Evolutionary conservation across 2,888 invertebrate species (phyloP).

Genomic region (Polydrusus tereticollis): DNA sequence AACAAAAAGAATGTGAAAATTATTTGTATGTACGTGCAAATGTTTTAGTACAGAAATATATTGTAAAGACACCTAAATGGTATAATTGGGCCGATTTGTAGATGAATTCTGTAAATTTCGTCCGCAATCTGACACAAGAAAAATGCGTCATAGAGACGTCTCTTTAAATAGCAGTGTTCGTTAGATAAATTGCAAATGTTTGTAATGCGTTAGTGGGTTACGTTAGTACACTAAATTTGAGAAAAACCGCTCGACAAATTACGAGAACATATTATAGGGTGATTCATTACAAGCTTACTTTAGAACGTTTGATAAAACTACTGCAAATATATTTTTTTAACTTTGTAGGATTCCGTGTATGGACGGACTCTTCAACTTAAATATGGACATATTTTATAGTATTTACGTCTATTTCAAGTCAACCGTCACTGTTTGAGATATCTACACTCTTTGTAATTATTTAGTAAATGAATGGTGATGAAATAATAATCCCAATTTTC

Average conservation of each 20-base stretch:
- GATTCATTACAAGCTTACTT: too few species aligned
- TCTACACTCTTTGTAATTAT: too few species aligned
- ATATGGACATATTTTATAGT: too few species aligned
- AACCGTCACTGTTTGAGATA: too few species aligned
- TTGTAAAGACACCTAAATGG: constrained; percentile 58
- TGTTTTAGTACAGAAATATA: constrained; percentile 67
- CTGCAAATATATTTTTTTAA: too few species aligned
- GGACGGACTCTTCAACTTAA: too few species aligned
- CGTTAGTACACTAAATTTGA: constrained; percentile 28
- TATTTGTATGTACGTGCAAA: constrained; percentile 64
- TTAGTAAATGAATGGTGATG: too few species aligned
- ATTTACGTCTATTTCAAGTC: too few species aligned
- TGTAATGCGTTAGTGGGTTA: constrained; percentile 23
- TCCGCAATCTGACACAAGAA: constrained; percentile 39
- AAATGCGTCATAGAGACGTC: constrained; percentile 26
- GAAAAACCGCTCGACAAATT: neutral
- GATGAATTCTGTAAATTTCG: constrained; percentile 46
- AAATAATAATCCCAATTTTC: too few species aligned
- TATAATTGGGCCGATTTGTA: constrained; percentile 60
- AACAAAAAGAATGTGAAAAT: constrained; percentile 57
- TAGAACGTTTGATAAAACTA: too few species aligned
- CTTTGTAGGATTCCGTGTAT: too few species aligned
- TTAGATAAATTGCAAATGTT: constrained; percentile 32
- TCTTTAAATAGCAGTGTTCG: constrained; percentile 40
- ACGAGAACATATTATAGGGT: too few species aligned